A percentile compares a stretch with the other conserved stretches of the same genome.
Conservation (phyloP, 2,888 invertebrate species). For the Pimpla rufipes region DNA sequence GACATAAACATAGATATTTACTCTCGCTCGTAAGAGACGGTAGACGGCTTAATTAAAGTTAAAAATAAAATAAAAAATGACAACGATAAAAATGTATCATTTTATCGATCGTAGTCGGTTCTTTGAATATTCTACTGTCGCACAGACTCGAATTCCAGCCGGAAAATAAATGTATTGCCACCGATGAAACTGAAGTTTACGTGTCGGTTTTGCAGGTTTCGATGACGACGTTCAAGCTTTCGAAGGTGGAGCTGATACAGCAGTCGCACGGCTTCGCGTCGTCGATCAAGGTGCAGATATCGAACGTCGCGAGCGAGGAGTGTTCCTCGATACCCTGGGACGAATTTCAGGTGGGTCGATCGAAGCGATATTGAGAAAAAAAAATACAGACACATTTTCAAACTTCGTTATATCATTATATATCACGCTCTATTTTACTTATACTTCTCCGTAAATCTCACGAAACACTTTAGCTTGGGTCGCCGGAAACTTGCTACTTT, state of each 20-base stretch:
- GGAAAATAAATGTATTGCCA: too few species aligned
- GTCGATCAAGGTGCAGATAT: constrained; percentile 89
- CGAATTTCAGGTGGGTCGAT: constrained; percentile 92
- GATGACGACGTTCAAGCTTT: constrained; percentile 89
- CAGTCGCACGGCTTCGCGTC: constrained; percentile 90
- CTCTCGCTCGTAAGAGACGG: too few species aligned
- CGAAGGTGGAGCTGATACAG: constrained; percentile 90
- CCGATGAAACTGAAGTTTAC: too few species aligned
- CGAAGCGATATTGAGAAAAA: constrained; percentile 9
- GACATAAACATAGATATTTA: too few species aligned
- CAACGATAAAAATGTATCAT: too few species aligned
- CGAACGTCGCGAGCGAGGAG: constrained; percentile 92
- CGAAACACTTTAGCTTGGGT: constrained; percentile 37
- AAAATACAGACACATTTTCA: background rate
- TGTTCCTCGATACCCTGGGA: constrained; percentile 96
- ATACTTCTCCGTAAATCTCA: constrained; percentile 17
- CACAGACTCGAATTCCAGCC: too few species aligned
- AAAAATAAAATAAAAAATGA: too few species aligned
- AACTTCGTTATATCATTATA: constrained; percentile 17
- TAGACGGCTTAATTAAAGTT: too few species aligned
- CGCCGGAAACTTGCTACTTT: constrained; percentile 31
- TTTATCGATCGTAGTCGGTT: too few species aligned
- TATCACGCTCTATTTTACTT: constrained; percentile 35
- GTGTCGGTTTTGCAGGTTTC: constrained; percentile 86
- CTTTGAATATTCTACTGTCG: too few species aligned